These are phyloP conservation scores for Oreonectes daqikongensis DNA, from an alignment of 2,797 vertebrate species.

Conservation along the genomic window DNA sequence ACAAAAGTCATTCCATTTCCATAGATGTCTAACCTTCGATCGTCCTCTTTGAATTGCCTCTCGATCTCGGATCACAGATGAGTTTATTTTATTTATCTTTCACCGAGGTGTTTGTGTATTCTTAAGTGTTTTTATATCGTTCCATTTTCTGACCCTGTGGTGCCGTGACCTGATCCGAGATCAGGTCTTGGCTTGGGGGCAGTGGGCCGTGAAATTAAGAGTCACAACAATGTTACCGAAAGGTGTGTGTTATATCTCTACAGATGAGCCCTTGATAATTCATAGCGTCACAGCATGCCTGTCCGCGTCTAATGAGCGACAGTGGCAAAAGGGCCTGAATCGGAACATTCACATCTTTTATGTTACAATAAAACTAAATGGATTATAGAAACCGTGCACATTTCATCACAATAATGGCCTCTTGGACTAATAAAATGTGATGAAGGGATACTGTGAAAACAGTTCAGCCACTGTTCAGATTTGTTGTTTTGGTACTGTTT, in stretches of 20 bases:
- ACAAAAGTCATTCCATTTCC: slow-evolving; percentile 26
- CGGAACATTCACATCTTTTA: slow-evolving; percentile 8
- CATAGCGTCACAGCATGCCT: slow-evolving; percentile 35
- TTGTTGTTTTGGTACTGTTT: neutral
- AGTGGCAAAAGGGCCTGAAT: neutral
- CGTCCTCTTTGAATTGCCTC: slow-evolving; percentile 5
- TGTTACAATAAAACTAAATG: slow-evolving; percentile 2
- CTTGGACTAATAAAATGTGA: neutral
- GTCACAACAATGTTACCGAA: slow-evolving; percentile 44
- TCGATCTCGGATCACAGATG: slow-evolving; percentile 3
- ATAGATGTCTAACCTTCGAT: slow-evolving; percentile 27
- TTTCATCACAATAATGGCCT: neutral
- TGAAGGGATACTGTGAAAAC: neutral
- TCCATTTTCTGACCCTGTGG: slow-evolving; percentile 5
- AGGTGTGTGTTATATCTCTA: slow-evolving; percentile 37
- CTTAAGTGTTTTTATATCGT: slow-evolving; percentile 16
- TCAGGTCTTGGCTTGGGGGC: slow-evolving; percentile 44
- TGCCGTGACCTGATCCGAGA: slow-evolving; percentile 28
- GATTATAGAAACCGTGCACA: neutral
- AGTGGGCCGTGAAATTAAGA: slow-evolving; percentile 53
- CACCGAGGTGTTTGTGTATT: neutral
- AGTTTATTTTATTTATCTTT: slow-evolving; percentile 7
- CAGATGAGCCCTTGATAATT: slow-evolving; percentile 52
- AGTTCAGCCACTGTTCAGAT: neutral
- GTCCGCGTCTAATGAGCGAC: slow-evolving; percentile 36